These are phyloP conservation scores for Dorcus hopei DNA, from an alignment of 2,888 invertebrate species.

Conservation along the genomic window DNA sequence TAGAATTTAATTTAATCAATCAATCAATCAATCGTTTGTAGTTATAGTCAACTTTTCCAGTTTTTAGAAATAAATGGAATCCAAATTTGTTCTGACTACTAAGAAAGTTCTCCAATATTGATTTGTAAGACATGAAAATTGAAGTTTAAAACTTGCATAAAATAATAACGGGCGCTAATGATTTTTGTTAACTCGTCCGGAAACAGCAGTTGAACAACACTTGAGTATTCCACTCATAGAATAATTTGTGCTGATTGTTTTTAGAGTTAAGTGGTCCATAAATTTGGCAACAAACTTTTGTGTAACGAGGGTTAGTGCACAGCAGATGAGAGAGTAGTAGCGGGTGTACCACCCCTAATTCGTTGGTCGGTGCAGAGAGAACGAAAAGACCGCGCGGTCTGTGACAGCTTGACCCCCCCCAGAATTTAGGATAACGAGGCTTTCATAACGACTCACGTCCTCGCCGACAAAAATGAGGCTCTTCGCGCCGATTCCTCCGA, in stretches of 20 bases:
- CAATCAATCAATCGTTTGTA: too few species aligned
- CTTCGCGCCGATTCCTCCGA: neutral
- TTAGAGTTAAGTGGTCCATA: slow-evolving; percentile 29
- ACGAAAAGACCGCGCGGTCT: slow-evolving; percentile 4
- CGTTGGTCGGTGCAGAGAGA: neutral
- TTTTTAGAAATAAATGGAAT: too few species aligned
- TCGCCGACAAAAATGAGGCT: slow-evolving; percentile 8
- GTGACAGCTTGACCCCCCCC: slow-evolving; percentile 5
- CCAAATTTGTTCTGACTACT: too few species aligned
- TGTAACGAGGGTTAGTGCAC: slow-evolving; percentile 26
- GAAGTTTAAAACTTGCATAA: too few species aligned
- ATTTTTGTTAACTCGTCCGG: neutral
- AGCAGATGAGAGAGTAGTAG: slow-evolving; percentile 22
- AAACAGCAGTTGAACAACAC: slow-evolving; percentile 24
- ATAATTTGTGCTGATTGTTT: slow-evolving; percentile 31
- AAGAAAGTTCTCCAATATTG: too few species aligned
- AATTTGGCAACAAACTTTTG: slow-evolving; percentile 26
- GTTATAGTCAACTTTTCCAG: too few species aligned
- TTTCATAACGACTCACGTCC: slow-evolving; percentile 15
- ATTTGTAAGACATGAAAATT: too few species aligned
- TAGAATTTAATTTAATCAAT: too few species aligned
- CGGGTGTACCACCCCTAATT: slow-evolving; percentile 4
- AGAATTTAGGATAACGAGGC: slow-evolving; percentile 14
- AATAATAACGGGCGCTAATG: too few species aligned
- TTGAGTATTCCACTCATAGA: slow-evolving; percentile 17